Base-by-base conservation (phyloP, 2,888 invertebrate species). In the Suillia variegata region DNA sequence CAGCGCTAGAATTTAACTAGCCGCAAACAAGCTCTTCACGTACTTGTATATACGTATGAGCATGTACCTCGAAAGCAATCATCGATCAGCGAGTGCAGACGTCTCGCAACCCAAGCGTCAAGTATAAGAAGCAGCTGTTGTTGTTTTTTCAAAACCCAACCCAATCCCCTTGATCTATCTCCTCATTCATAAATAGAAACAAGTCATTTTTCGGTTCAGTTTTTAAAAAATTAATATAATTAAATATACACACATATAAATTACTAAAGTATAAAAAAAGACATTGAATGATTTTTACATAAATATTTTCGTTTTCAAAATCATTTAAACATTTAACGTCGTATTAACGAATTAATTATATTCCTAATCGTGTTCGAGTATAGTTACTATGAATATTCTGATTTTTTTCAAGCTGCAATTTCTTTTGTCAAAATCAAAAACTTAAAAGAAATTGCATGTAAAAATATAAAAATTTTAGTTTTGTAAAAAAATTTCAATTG, bases 401-500 rank as follows among this genome's bases (percentile, higher is more conserved):
- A 31, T 8, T 31, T 12, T 31, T 31, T 12, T 8, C 6, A 31
- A 31, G 12, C 31, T 4, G n/a, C 38, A 38, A 13, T 38, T 38
- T 38, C 38, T 47, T 56, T 56, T 47, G 48, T 34, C 61, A 62
- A 54, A 48, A 58, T 53, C 42, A 52, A 50, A 52, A 65, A 61
- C 48, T 61, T 17, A 18, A 45, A 24, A 26, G 21, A 22, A 31
- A 24, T 26, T 47, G 15, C n/a, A 18, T 47, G 13, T 13, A 3
- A 38, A 38, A 5, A 38, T 18, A 45, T 45, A 17, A 13, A 38
- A 18, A 45, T 6, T 45, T 45, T 45, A 4, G 17, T 17, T 12
- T 45, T 17, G 18, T 12, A 45, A 45, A 45, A 45, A 6, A 38
- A 58, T 42, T 55, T 59, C 57, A 54, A 59, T 61, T 61, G 56